Evolutionary conservation across 2,888 invertebrate species (phyloP), one percentile per base, ranked within the genome.

Genomic region (Trichopria drosophilae): DNA sequence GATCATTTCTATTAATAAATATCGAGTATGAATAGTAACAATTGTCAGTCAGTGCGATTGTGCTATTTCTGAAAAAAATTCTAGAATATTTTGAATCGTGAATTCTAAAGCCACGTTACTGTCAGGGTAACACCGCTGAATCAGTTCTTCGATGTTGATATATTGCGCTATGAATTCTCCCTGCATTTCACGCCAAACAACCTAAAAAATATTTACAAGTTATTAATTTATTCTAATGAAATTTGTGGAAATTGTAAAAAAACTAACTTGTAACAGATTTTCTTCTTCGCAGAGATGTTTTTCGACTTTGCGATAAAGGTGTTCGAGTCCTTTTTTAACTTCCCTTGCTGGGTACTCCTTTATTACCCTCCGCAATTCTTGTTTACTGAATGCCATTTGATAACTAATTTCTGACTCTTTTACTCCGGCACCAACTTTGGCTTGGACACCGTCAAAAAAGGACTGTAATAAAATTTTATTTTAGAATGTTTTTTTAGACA

Each of bases 171-270:
- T 90, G 78, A 99, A 98, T 80, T 98, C 97, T 76, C 97, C 94
- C 80, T 98, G 97, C 97, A 99, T 97, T 65, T 95, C 93, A 72
- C 94, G 85, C 99, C 99, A 99, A 50, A 99, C 98, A 41, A 99
- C 98, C 85, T 91, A 78, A 6, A 67, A 50, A 43, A 52, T 29
- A 55, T 43, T 28, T 46, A 45, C 24, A 51, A 19, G 15, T 19
- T 7, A 12, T 26, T 18, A 41, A 43, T 43, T 35, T 24, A 10
- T 22, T 40, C 12, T 29, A 39, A 37, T 13, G 19, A 31, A 13
- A 36, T 47, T 28, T 39, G 6, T 26, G 1, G 23, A 24, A 31
- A 6, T 32, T 37, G 12, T 22, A 32, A 41, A 24, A 23, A 26
- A 43, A 32, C 6, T 60, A 58, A 73, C 73, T 82, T 93, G 91